Base-by-base conservation (phyloP, 1,140 invertebrate species). In the Manduca sexta region DNA sequence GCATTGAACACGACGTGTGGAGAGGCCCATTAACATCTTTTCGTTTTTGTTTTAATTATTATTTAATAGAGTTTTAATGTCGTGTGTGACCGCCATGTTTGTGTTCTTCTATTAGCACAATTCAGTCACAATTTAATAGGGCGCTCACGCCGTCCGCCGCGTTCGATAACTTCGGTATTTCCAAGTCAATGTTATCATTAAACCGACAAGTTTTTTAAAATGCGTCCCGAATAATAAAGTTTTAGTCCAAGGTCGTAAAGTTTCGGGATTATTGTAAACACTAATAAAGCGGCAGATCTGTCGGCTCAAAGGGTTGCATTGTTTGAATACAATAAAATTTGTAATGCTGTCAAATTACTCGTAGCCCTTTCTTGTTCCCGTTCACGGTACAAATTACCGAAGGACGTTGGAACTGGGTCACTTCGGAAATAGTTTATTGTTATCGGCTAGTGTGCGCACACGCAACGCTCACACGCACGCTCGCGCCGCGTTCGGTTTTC, bases 361-460 rank as follows among this genome's bases (percentile, higher is more conserved):
- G 56, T 64, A 65, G 77, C 82, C 79, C 79, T 85, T 85, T 85
- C 79, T 84, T 78, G 73, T 85, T 85, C 82, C 77, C 78, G 76
- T 63, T 64, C 67, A 72, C 75, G 66, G 75, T 69, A 84, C 77
- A 75, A 81, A 83, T 82, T 83, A 68, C 74, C 67, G 82, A 85
- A 85, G 82, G 82, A 85, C 82, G 82, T 73, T 67, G 62, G 60
- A 85, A 80, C 74, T 85, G 73, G 79, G 79, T 83, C 81, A 85
- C 81, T 85, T 85, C 81, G 81, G 81, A 85, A 85, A 85, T 84
- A 84, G 79, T 84, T 84, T 84, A 84, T 84, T 84, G 81, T 84
- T 84, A 84, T 83, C 81, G 79, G 73, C 78, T 76, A 82, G 75
- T 77, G 64, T 64, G 79, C 79, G 79, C 79, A 61, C 75, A 74